phyloP scores from a whole-genome alignment of 2,888 invertebrate genomes.

The Hypolimnas misippus region DNA sequence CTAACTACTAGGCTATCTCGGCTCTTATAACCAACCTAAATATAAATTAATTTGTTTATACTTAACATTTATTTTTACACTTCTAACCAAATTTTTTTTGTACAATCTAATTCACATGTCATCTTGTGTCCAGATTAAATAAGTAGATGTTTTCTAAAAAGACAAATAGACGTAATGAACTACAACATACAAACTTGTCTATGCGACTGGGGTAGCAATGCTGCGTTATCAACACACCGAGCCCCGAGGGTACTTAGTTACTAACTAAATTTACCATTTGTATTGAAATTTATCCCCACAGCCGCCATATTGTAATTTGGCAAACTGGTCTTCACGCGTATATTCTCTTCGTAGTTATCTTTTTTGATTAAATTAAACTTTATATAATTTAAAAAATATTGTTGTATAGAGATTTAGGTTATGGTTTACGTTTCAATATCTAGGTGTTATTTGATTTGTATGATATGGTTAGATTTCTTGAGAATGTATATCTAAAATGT shows the following conservation, averaged over 20 bases:
- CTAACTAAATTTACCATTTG: constrained; percentile 56
- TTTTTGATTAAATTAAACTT: not conserved
- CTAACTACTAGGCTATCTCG: no score
- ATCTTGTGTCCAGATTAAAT: no score
- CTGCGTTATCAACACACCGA: constrained; percentile 41
- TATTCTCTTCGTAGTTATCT: not conserved
- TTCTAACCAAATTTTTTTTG: no score
- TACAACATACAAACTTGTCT: constrained; percentile 36
- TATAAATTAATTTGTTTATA: no score
- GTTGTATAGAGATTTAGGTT: not conserved
- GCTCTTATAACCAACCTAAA: no score
- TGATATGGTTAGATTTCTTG: no score
- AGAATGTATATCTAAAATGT: no score
- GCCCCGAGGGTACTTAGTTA: constrained; percentile 51
- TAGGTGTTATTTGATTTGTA: no score
- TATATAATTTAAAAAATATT: not conserved
- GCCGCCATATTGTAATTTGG: constrained; percentile 34
- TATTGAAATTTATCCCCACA: constrained; percentile 55
- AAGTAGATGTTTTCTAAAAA: constrained; percentile 8
- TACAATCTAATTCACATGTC: no score
- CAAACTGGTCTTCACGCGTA: constrained; percentile 14
- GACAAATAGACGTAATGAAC: not conserved
- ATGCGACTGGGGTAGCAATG: constrained; percentile 33
- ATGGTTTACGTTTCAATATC: not conserved
- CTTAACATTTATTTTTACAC: no score